These are phyloP conservation scores for Tupaia chinensis DNA, from an alignment of 2,113 vertebrate species.

Conservation along the genomic window DNA sequence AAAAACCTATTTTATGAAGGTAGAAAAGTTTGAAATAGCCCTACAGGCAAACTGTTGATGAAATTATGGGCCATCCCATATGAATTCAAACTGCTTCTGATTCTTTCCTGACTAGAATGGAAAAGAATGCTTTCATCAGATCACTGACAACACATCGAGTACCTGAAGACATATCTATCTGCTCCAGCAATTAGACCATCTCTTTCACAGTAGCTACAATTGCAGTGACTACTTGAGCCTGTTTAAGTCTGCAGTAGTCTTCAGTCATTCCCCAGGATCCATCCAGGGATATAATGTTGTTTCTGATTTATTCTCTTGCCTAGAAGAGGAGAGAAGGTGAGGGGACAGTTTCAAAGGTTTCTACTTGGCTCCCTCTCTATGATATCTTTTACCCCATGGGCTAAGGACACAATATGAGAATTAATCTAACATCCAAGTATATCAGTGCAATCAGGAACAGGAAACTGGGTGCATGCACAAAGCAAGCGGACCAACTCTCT, in stretches of 20 bases:
- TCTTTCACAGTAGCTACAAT: background rate
- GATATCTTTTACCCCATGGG: background rate
- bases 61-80: background rate
- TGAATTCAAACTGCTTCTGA: background rate
- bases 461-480: background rate
- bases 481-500: background rate
- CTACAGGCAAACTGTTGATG: background rate
- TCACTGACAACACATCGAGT: background rate
- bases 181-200: background rate
- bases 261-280: background rate
- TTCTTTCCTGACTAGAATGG: background rate
- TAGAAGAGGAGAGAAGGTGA: background rate
- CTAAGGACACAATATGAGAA: background rate
- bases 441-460: background rate
- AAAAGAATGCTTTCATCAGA: conserved; percentile 44
- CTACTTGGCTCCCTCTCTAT: background rate
- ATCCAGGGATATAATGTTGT: background rate
- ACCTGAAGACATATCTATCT: background rate
- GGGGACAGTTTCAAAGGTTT: conserved; percentile 6
- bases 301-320: background rate
- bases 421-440: background rate
- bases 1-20: background rate
- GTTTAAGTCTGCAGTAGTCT: background rate
- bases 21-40: background rate
- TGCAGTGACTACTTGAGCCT: background rate